Evolutionary conservation across 1,140 invertebrate genomes (phyloP), one percentile per base, ranked within the genome.

Genomic region (Atopsyche davidsoni): DNA sequence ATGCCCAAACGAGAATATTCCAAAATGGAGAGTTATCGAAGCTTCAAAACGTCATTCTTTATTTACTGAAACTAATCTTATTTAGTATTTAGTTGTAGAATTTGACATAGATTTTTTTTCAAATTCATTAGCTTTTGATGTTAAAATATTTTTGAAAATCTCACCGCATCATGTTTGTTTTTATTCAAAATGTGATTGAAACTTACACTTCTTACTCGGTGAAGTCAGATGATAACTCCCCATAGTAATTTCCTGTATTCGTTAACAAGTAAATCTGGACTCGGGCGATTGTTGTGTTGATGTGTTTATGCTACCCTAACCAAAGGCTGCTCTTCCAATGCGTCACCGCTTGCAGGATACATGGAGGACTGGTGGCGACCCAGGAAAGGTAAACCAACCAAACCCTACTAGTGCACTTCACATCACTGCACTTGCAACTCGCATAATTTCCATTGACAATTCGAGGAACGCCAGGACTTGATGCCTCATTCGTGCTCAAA

Each of bases 281-380:
- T 56, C 51, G 55, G 50, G 51, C 56, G 51, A 51, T 32, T 53
- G 55, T 60, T 55, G 49, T 51, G 47, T 56, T 51, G 48, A 51
- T 73, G 66, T 74, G 69, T 73, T 73, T 72, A 70, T 73, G 72
- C 70, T 72, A 71, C 67, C 75, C 76, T 79, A 79, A 83, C 79
- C 60, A 67, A 86, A 87, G 83, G 84, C 83, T 82, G 83, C 80
- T 89, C 86, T 85, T 84, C 83, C 79, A 85, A 87, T 81, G 87
- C 86, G 80, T 89, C 86, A 79, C 84, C 84, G 79, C 84, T 88
- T 83, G 87, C 89, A 92, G 88, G 88, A 83, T 90, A 91, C 83
- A 89, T 89, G 85, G 88, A 92, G 83, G 89, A 92, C 79, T 92
- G 88, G 88, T 92, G 88, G 87, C 84, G 89, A 76, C 89, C 89